Conservation (phyloP, 2,888 invertebrate genomes). For the Meliscaeva auricollis region DNA sequence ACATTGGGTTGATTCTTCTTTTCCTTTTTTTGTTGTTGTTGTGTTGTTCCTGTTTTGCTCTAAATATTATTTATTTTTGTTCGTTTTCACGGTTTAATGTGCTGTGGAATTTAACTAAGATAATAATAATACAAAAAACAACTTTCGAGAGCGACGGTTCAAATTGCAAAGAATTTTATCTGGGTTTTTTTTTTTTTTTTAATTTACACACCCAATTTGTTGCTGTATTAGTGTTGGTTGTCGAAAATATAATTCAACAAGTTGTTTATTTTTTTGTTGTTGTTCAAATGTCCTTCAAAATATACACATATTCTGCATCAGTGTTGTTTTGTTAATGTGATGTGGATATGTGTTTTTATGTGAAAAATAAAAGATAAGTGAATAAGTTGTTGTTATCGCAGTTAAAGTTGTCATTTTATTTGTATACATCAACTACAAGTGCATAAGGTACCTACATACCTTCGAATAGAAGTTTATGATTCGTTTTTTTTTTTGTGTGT, state of each 20-base stretch:
- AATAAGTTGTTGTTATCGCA: conserved; percentile 14
- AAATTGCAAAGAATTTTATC: conserved; percentile 71
- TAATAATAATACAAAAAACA: conserved; percentile 33
- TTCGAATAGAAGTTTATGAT: neutral
- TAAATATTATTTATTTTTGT: conserved; percentile 63
- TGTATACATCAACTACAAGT: conserved; percentile 1
- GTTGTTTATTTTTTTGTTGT: too few relatives aligned
- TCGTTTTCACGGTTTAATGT: conserved; percentile 49
- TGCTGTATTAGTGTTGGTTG: conserved; percentile 24
- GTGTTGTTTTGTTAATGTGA: conserved; percentile 14
- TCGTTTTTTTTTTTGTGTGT: neutral
- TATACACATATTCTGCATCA: neutral
- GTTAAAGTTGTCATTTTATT: conserved; percentile 6
- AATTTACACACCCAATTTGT: conserved; percentile 46
- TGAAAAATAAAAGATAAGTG: conserved; percentile 46
- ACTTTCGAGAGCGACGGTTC: conserved; percentile 33
- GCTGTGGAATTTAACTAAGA: conserved; percentile 53
- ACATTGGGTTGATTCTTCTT: conserved; percentile 34
- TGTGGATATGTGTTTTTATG: neutral
- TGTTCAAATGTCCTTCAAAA: conserved; percentile 63
- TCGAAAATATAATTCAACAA: conserved; percentile 50
- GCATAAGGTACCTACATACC: neutral
- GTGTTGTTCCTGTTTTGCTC: neutral
- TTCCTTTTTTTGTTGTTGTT: conserved; percentile 7
- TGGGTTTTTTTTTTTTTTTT: conserved; percentile 26